These are phyloP conservation scores for Apamea crenata DNA, from an alignment of 2,888 invertebrate species.

Conservation along the genomic window DNA sequence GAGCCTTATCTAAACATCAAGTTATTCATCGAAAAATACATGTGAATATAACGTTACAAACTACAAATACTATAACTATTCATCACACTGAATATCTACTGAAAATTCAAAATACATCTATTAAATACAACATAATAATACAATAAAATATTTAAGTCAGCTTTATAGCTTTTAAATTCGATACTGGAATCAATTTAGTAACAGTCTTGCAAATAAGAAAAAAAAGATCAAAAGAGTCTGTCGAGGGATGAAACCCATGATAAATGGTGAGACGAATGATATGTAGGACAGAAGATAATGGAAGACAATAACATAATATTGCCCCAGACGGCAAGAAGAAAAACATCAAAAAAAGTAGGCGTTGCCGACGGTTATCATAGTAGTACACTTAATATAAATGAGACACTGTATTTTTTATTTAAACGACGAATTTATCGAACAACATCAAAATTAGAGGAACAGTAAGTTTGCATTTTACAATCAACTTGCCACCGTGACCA, in stretches of 20 bases:
- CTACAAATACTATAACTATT: conserved; percentile 30
- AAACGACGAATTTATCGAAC: not conserved
- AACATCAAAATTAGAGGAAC: conserved; percentile 2
- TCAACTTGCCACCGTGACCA: not conserved
- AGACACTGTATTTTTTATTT: conserved; percentile 2
- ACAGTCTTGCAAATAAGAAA: conserved; percentile 66
- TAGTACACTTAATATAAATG: not conserved
- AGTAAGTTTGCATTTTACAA: not conserved
- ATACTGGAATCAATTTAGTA: conserved; percentile 65
- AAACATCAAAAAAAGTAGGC: not conserved
- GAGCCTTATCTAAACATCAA: conserved; percentile 29
- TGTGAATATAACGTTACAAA: conserved; percentile 25
- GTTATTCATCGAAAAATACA: conserved; percentile 39
- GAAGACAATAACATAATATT: not conserved
- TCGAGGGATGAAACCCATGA: not conserved
- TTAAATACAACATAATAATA: conserved; percentile 43
- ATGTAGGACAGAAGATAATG: not conserved
- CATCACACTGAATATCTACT: conserved; percentile 29
- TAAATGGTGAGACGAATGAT: not conserved
- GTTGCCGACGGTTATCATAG: not conserved
- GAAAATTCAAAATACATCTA: conserved; percentile 36
- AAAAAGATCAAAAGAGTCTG: conserved; percentile 13
- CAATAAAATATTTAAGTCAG: conserved; percentile 28
- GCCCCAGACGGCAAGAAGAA: not conserved
- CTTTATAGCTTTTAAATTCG: conserved; percentile 66